Evolutionary conservation across 2,888 invertebrate genomes (phyloP), one percentile per base, ranked within the genome.

Genomic region (Megastigmus dorsalis): DNA sequence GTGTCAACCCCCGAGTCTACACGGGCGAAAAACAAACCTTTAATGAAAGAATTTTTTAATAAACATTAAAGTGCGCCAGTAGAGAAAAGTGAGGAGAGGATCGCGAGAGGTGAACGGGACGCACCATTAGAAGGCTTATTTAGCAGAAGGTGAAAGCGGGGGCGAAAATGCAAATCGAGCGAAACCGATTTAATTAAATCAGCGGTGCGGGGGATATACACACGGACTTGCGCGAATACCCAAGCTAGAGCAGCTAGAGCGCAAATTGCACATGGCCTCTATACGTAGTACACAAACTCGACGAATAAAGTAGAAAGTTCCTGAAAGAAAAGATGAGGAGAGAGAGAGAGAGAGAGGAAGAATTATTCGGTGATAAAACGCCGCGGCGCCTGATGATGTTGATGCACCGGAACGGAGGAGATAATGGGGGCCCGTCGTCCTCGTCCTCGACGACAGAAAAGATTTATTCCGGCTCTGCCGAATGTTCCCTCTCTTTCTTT

Each of bases 101-200:
- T n/a, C 5, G 57, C 41, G n/a, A n/a, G n/a, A n/a, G n/a, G n/a
- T n/a, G n/a, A n/a, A n/a, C n/a, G n/a, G n/a, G n/a, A n/a, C n/a
- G 26, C n/a, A 36, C 7, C 54, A 55, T 43, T 45, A 23, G 13
- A 41, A 20, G 20, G 65, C 38, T 65, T 52, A 54, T 65, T 38
- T 41, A 41, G n/a, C 18, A 15, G 23, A 36, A 1, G 18, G 38
- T 38, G 20, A 18, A 0, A 18, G 28, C 62, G 3, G 41, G 28
- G 41, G 28, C 52, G 54, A 62, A 70, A 70, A 70, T 70, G 70
- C 62, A 70, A 70, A 70, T 70, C 70, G 60, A 62, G 20, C 54
- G 62, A 70, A 70, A 26, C 62, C 70, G 52, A 70, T 70, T 70
- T 70, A 70, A 70, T 70, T 70, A 70, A 70, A 70, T 70, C 70